Evolutionary conservation across 2,113 vertebrate species (phyloP).

Genomic region (Trichomycterus rosablanca): DNA sequence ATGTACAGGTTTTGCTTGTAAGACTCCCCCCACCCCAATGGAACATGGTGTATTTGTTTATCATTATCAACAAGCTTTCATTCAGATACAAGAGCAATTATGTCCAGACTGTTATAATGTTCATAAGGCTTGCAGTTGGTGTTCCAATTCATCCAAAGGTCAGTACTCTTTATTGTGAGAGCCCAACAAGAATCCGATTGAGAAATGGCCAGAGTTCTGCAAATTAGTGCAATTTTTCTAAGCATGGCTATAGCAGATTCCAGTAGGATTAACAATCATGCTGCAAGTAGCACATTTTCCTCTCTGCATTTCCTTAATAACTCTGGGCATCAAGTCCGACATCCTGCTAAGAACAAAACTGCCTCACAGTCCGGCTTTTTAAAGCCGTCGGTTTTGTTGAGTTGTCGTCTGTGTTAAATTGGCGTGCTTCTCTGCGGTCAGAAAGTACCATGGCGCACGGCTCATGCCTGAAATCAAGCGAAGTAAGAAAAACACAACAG

Average conservation of each 20-base stretch:
- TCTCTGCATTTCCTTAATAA: neutral
- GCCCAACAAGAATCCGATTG: too few relatives aligned
- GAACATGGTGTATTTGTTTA: too few relatives aligned
- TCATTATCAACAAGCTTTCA: too few relatives aligned
- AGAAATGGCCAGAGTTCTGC: too few relatives aligned
- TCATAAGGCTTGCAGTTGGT: too few relatives aligned
- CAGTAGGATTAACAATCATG: neutral
- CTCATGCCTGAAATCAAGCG: constrained; percentile 23
- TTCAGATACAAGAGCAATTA: too few relatives aligned
- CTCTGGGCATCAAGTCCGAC: constrained; percentile 8
- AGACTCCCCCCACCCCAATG: too few relatives aligned
- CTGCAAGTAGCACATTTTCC: neutral
- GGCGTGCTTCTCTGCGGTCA: neutral
- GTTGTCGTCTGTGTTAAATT: constrained; percentile 10
- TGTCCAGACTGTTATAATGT: too few relatives aligned
- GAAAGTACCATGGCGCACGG: constrained; percentile 11
- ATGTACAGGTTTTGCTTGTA: too few relatives aligned
- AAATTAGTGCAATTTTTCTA: neutral
- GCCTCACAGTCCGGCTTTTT: constrained; percentile 10
- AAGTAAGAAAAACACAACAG: too few relatives aligned
- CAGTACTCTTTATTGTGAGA: too few relatives aligned
- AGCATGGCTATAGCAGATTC: neutral
- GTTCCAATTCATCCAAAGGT: too few relatives aligned
- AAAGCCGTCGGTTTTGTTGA: constrained; percentile 14
- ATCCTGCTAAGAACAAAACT: constrained; percentile 21